Evolutionary conservation across 64 coral and sea anemone genomes (phyloP), one percentile per base, ranked within the genome.

Genomic region (Pachyseris speciosa): DNA sequence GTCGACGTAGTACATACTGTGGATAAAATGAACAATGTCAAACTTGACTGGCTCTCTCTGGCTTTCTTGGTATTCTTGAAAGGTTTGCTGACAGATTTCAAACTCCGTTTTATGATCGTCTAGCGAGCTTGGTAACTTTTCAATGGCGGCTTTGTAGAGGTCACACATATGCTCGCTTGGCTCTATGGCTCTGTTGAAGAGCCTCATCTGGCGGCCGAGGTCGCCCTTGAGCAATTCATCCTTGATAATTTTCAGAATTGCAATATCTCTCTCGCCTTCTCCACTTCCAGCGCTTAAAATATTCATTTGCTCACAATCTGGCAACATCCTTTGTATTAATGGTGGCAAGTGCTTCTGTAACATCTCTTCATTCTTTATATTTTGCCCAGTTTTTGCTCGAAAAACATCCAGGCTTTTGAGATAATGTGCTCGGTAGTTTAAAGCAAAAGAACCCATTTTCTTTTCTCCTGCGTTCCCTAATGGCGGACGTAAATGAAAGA

Each of bases 311-410:
- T 57, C 1, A 75, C 31, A 59, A 36, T 75, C 53, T 70, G 70
- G 72, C 49, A 79, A 52, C 9, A 29, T 72, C 66, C 87, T 89
- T 72, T 48, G 72, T 29, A 79, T 71, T 2, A 79, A 74, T 20
- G 52, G n/a, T 4, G 52, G 15, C 16, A 57, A 20, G 22, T 4
- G 15, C 15, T 16, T 20, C 22, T 2, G 52, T 19, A 24, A 20
- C 52, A 57, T 57, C 17, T 57, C 52, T 57, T 57, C 52, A n/a
- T n/a, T n/a, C n/a, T n/a, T n/a, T n/a, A n/a, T n/a, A n/a, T n/a
- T n/a, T n/a, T n/a, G n/a, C n/a, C n/a, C n/a, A n/a, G n/a, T n/a
- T n/a, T n/a, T n/a, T n/a, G n/a, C n/a, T n/a, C n/a, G n/a, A n/a
- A n/a, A n/a, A n/a, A n/a, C n/a, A n/a, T n/a, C n/a, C n/a, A n/a